Evolutionary conservation across 2,888 invertebrate genomes (phyloP), one percentile per base, ranked within the genome.

Genomic region (Ptilodon capucinus): DNA sequence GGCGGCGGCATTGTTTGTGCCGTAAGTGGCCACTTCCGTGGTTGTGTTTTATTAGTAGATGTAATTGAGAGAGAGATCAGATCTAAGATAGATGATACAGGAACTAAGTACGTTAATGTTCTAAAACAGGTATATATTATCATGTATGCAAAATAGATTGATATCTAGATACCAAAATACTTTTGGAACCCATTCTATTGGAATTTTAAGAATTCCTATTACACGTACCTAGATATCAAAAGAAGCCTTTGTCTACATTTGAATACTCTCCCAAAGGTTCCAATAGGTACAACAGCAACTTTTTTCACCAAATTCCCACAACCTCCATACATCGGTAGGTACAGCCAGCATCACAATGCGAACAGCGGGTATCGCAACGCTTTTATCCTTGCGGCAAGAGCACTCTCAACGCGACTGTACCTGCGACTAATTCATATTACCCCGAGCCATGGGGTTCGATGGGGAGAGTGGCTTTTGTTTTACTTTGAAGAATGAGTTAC

Each of bases 341-440:
- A 40, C 40, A 40, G 40, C 14, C 40, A 16, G 13, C 13, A 42
- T 28, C 47, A 54, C 53, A 64, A 57, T 51, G 44, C 49, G 40
- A 42, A 46, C 55, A 44, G 45, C 46, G 42, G 28, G 41, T 42
- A 39, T 39, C 32, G 53, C 46, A 57, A 60, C 57, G 49, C 53
- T 50, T 55, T 48, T 48, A 54, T 57, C 35, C 51, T 42, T 48
- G 39, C 41, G 57, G 30, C 28, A 54, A 61, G 63, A 63, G 54
- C 53, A 63, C 63, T 44, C 48, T 52, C 51, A 44, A 46, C 55
- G 59, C 60, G 62, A 64, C 34, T 42, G 50, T 60, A 65, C 64
- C 64, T 64, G 65, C 60, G 63, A 63, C 66, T 64, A 63, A 66
- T 66, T 66, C 66, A 66, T 64, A 57, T 47, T 49, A 46, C 57